Evolutionary conservation across 2,797 vertebrate species (phyloP), one percentile per base, ranked within the genome.

Genomic region (Acipenser oxyrinchus): DNA sequence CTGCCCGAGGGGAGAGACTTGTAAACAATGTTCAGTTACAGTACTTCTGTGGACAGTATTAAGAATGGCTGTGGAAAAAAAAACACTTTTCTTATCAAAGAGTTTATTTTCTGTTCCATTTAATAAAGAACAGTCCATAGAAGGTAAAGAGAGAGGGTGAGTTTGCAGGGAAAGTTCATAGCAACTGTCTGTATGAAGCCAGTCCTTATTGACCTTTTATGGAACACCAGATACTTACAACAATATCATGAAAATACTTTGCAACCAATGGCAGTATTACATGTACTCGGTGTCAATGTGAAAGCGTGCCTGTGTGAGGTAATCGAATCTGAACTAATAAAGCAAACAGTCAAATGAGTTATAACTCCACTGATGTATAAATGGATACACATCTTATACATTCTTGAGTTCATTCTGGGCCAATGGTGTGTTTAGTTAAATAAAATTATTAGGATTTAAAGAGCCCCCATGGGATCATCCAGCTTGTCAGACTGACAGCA

Each of bases 381-480:
- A 58, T 53, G 55, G 53, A 59, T 66, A 66, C 48, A 67, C 51
- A 71, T 53, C 74, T 61, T 70, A 64, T 68, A 66, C 58, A 55
- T 65, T 66, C 37, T 58, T 50, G 62, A 63, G 57, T 63, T 49
- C 11, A 6, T 48, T 37, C 65, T 48, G 18, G 66, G 70, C 59
- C 59, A 62, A 60, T 62, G 73, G 71, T 62, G 48, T 72, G 76
- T 61, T 66, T 68, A 62, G 23, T 12, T 8, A 67, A 69, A 68
- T 51, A 64, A 68, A 69, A 69, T 68, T 66, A 61, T 61, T 8
- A 69, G 74, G 72, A 78, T 74, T 70, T 78, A 73, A 65, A n/a
- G 62, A 71, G 59, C 65, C 70, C n/a, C 69, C 7, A 15, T 58
- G 67, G 73, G 72, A 60, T 67, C 65, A 68, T 66, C 69, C 37